phyloP scores from a whole-genome alignment of 1,140 invertebrate species.

The Penaeus chinensis region DNA sequence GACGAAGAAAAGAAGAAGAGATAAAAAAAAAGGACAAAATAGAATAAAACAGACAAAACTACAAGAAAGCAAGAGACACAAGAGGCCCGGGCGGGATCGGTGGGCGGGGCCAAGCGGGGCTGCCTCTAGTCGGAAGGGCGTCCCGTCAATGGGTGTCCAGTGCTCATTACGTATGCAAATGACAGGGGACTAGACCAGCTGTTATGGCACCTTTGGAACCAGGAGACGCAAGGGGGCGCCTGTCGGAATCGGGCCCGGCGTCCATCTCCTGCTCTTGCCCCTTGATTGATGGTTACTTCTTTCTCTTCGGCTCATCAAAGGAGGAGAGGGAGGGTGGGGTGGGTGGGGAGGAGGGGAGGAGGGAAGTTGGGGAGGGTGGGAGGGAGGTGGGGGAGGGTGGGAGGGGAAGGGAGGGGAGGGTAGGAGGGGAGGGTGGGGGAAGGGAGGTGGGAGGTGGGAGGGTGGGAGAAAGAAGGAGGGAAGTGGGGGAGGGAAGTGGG shows the following conservation, averaged over 20 bases:
- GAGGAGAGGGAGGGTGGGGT: background rate
- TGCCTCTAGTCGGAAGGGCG: too few species aligned
- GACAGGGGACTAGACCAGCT: too few species aligned
- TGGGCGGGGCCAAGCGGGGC: too few species aligned
- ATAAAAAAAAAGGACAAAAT: background rate
- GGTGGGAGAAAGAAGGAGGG: background rate
- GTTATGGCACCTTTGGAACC: too few species aligned
- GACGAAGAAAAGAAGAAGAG: background rate
- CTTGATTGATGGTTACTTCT: too few species aligned
- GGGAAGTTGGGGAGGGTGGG: background rate
- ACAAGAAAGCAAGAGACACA: background rate
- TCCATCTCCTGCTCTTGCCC: too few species aligned
- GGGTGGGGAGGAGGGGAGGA: background rate
- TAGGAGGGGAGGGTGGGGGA: background rate
- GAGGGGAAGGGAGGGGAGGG: background rate
- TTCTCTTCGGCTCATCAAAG: background rate
- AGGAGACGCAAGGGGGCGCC: too few species aligned
- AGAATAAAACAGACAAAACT: background rate
- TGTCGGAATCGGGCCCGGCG: too few species aligned
- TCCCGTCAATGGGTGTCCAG: too few species aligned
- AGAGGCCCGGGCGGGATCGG: too few species aligned
- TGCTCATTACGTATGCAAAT: too few species aligned
- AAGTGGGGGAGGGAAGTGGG: background rate
- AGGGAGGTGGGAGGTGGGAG: background rate
- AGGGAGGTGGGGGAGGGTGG: slow-evolving; percentile 23